Conservation (phyloP, 2,888 invertebrate species). For the Aromia moschata region DNA sequence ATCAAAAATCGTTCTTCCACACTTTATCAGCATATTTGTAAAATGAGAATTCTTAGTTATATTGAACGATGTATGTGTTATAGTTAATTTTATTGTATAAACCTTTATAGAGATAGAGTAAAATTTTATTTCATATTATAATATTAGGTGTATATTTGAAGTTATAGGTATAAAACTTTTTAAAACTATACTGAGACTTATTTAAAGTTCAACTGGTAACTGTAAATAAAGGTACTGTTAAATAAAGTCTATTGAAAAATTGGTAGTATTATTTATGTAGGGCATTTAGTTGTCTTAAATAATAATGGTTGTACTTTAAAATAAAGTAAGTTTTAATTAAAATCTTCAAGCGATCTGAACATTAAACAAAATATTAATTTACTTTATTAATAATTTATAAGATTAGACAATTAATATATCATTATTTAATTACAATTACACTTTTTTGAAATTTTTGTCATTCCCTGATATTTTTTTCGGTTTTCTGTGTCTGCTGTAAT, state of each 20-base stretch:
- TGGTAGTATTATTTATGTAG: no score
- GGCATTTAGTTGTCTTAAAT: no score
- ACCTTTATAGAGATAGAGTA: slow-evolving; percentile 13
- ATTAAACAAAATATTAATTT: no score
- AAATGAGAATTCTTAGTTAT: neutral
- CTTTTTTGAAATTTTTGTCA: no score
- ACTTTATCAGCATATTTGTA: neutral
- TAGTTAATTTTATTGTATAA: slow-evolving; percentile 16
- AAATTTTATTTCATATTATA: slow-evolving; percentile 17
- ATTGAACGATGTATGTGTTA: neutral
- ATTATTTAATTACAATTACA: no score
- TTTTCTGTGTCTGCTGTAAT: no score
- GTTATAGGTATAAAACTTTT: neutral
- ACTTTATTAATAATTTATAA: no score
- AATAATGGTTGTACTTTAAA: no score
- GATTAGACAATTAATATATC: no score
- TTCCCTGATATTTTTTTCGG: no score
- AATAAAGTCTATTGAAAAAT: slow-evolving; percentile 6
- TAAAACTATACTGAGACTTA: slow-evolving; percentile 4
- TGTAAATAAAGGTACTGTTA: slow-evolving; percentile 11
- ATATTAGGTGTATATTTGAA: slow-evolving; percentile 3
- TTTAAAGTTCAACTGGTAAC: slow-evolving; percentile 9
- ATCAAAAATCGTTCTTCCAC: neutral
- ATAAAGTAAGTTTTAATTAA: no score
- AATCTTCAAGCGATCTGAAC: no score